A percentile compares a stretch with the other conserved stretches of the same genome.
Conservation (phyloP, 2,888 invertebrate genomes). For the Lagria hirta region DNA sequence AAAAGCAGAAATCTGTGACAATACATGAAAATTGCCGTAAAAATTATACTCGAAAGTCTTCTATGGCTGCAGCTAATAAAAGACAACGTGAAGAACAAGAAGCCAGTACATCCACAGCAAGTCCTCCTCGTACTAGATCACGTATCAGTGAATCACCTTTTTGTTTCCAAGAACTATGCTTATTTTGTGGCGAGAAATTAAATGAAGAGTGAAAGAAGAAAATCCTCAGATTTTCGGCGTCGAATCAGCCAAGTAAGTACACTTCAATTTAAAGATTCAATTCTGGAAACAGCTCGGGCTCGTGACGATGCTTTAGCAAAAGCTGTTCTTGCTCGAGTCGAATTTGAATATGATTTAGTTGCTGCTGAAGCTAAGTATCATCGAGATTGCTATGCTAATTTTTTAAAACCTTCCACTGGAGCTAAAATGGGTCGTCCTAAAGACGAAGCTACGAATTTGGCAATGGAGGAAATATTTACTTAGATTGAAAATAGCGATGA, state of each 20-base stretch:
- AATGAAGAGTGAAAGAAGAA: slow-evolving; percentile 43
- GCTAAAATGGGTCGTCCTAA: slow-evolving; percentile 45
- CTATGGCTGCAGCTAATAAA: no score
- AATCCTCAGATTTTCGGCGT: slow-evolving; percentile 35
- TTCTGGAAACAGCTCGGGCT: slow-evolving; percentile 32
- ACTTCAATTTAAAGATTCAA: slow-evolving; percentile 33
- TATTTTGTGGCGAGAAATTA: slow-evolving; percentile 48
- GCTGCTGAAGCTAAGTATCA: slow-evolving; percentile 45
- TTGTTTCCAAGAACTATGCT: slow-evolving; percentile 39
- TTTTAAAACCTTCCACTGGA: slow-evolving; percentile 41
- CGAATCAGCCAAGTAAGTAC: slow-evolving; percentile 37
- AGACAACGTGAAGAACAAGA: no score
- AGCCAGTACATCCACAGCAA: no score
- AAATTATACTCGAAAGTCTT: no score
- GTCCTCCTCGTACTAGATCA: no score
- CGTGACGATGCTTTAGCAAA: slow-evolving; percentile 36
- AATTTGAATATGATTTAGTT: slow-evolving; percentile 39
- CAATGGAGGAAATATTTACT: slow-evolving; percentile 45
- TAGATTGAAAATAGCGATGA: slow-evolving; percentile 45
- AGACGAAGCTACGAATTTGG: slow-evolving; percentile 38
- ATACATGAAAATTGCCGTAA: no score
- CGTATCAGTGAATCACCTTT: slow-evolving; percentile 32
- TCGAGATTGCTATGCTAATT: slow-evolving; percentile 38
- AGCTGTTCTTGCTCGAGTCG: slow-evolving; percentile 38
- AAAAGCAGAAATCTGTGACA: no score